Base-by-base conservation (phyloP, 2,113 vertebrate species). In the Corydoras sp. region DNA sequence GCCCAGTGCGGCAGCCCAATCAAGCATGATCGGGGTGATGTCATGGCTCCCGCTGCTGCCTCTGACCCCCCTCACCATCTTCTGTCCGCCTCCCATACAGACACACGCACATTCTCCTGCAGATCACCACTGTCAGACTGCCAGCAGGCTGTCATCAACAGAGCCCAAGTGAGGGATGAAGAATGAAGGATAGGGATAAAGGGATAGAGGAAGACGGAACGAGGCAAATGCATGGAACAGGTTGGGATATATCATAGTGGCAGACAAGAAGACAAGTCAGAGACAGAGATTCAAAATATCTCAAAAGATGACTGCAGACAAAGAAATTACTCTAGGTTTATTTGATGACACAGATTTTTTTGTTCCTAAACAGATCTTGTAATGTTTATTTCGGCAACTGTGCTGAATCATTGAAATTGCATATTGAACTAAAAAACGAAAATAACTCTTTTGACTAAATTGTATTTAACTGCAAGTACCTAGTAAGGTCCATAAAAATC, bases 11-110 rank as follows among this genome's bases (percentile, higher is more conserved):
- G 62, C 73, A 69, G 65, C 73, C 82, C 86, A 89, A 89, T 90
- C 88, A 89, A 84, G 81, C 81, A 81, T 85, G 86, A 88, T 86
- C 78, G 79, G 79, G 83, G 79, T 89, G 87, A 89, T 85, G 87
- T 90, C 86, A 89, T 87, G 82, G 83, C 82, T 82, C 67, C 75
- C 82, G 78, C 78, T 14, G 81, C 83, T 82, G 82, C 82, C 84
- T 85, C 80, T 67, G 50, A 64, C 59, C 64, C 72, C 53, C 65
- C n/a, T 48, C 14, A 15, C 9, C 10, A 56, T 11, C 81, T 72
- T 70, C 77, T 81, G 74, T 76, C 31, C 29, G 1, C 35, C 29
- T 24, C 3, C 9, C 59, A 54, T 6, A 30, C 64, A 30, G 24
- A 81, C 80, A 77, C 80, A 82, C 30, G 76, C 68, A 58, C 79